A percentile compares a stretch with the other conserved stretches of the same genome.
These are phyloP conservation scores for Zoroaster sp. DNA, from an alignment of 53 echinoderm and acorn worm genomes.

Conservation along the genomic window DNA sequence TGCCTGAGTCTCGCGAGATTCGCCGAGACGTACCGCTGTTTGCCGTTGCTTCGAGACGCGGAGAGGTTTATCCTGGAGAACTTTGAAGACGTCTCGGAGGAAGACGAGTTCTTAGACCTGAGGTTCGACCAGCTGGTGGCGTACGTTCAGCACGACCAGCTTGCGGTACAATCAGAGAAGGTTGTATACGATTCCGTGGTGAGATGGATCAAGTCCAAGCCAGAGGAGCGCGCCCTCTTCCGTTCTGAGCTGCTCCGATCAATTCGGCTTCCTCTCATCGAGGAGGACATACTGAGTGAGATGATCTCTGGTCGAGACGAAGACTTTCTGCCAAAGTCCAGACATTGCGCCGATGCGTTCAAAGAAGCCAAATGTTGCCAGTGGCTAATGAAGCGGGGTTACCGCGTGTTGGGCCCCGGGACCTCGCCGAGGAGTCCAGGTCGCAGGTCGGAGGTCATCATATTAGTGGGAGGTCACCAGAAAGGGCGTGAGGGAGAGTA, in stretches of 20 bases:
- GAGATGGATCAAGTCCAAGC: constrained; percentile 58
- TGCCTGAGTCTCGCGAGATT: constrained; percentile 66
- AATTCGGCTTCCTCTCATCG: constrained; percentile 71
- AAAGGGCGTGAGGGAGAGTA: constrained; percentile 63
- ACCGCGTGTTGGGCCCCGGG: constrained; percentile 65
- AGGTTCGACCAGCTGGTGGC: constrained; percentile 39
- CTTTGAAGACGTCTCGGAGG: constrained; percentile 54
- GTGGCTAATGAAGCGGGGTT: constrained; percentile 64
- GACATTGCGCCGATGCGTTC: constrained; percentile 35
- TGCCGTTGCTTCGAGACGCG: constrained; percentile 42
- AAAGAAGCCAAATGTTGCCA: constrained; percentile 80
- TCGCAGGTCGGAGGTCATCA: constrained; percentile 58
- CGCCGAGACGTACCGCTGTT: constrained; percentile 52
- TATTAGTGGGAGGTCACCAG: constrained; percentile 69
- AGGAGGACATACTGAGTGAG: constrained; percentile 45
- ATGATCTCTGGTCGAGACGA: constrained; percentile 19
- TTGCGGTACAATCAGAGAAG: constrained; percentile 45
- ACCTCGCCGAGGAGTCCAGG: constrained; percentile 61
- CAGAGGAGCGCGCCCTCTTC: constrained; percentile 26
- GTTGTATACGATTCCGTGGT: constrained; percentile 59
- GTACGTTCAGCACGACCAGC: constrained; percentile 50
- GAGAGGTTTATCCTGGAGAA: constrained; percentile 55
- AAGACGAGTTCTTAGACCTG: constrained; percentile 50
- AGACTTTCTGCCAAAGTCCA: constrained; percentile 26
- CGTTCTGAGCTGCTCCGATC: constrained; percentile 39